These are phyloP conservation scores for Dromas ardeola DNA, from an alignment of 2,113 vertebrate species.

Conservation along the genomic window DNA sequence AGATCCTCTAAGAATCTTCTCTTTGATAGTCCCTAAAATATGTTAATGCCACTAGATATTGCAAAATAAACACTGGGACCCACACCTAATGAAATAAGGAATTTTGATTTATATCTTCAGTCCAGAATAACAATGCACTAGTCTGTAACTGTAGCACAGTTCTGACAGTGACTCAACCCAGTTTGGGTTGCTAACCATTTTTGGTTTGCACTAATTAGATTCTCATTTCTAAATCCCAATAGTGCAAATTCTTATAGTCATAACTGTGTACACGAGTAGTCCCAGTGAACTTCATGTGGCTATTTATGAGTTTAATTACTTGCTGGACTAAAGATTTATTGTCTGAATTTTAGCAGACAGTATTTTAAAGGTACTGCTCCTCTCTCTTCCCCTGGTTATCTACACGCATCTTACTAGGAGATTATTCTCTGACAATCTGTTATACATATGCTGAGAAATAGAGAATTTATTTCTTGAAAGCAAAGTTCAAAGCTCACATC, in stretches of 20 bases:
- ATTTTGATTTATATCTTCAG: conserved; percentile 2
- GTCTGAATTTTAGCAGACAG: background rate
- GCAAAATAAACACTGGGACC: conserved; percentile 22
- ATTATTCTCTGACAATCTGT: conserved; percentile 24
- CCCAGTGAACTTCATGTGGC: background rate
- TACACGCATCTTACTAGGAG: conserved; percentile 15
- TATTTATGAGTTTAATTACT: conserved; percentile 61
- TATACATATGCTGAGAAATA: background rate
- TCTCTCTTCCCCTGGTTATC: background rate
- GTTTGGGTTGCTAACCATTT: conserved; percentile 7
- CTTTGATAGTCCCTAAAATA: conserved; percentile 68
- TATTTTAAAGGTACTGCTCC: background rate
- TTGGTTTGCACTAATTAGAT: conserved; percentile 28
- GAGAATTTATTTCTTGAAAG: conserved; percentile 16
- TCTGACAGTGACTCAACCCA: background rate
- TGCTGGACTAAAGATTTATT: conserved; percentile 6
- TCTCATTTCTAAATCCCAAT: background rate
- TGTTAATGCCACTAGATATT: conserved; percentile 57
- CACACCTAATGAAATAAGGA: conserved; percentile 12
- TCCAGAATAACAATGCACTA: background rate
- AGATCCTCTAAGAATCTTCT: conserved; percentile 66
- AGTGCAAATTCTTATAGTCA: conserved; percentile 2
- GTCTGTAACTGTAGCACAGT: background rate
- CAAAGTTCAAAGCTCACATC: background rate
- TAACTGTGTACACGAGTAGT: background rate